Evolutionary conservation across 2,113 vertebrate genomes (phyloP), one percentile per base, ranked within the genome.

Genomic region (Halcyon malimbica): DNA sequence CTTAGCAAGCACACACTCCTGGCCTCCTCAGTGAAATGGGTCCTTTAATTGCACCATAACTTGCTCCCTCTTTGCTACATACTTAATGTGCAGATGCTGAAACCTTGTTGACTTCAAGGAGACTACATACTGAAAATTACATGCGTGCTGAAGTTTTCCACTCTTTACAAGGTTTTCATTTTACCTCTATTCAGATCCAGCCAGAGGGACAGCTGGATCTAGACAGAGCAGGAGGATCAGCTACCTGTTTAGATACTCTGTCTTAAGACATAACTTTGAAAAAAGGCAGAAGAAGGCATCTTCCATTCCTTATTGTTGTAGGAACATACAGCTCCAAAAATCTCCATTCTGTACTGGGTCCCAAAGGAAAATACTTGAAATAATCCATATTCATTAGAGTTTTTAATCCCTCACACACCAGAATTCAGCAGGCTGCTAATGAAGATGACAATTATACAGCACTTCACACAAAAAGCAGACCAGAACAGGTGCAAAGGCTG

Each of bases 401-500:
- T 90, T 88, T 92, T 86, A 97, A 93, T 96, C 85, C 71, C 94
- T 95, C 78, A 21, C 89, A 87, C 48, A 53, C 18, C 59, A 93
- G 82, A 92, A 96, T 96, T 46, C 89, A 93, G 92, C 93, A 78
- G 91, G 73, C 89, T 74, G 83, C 57, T 96, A 95, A 97, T 93
- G 87, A 96, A 97, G 88, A 92, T 10, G 83, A 94, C 94, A 95
- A 96, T 94, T 90, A 89, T 39, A 83, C 62, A 82, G 89, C 94
- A 87, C 89, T 95, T 89, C 65, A 89, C 91, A 93, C 89, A 93
- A 90, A 90, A 82, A 88, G 79, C 81, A 75, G 69, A 91, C 6
- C 89, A 91, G 84, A 94, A 42, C 92, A 96, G 96, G 94, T 96
- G 95, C 87, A 95, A 31, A 65, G 89, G 48, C 90, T 96, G 95